Conservation (phyloP, 2,888 invertebrate genomes). For the Xanthia togata region DNA sequence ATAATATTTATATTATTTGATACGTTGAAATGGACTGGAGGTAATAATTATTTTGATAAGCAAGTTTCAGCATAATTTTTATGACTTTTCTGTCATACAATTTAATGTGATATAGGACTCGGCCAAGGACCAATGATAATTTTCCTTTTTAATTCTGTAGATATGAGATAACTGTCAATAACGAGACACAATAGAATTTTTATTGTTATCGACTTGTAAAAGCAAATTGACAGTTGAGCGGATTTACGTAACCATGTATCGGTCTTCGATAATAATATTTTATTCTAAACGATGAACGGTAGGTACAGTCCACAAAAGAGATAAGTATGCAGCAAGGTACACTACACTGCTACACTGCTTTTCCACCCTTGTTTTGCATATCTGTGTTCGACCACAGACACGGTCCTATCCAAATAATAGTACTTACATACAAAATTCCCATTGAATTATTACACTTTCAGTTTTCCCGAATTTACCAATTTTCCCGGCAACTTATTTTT, state of each 20-base stretch:
- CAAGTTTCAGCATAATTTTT: conserved; percentile 14
- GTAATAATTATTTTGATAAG: conserved; percentile 43
- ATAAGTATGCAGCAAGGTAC: neutral
- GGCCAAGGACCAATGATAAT: neutral
- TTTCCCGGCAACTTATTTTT: too few species aligned
- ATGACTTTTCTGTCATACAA: conserved; percentile 4
- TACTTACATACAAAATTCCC: too few species aligned
- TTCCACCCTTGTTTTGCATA: neutral
- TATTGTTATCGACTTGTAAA: too few species aligned
- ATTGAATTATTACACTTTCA: too few species aligned
- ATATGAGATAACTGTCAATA: too few species aligned
- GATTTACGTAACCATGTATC: too few species aligned
- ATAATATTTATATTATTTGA: conserved; percentile 59
- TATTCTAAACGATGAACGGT: neutral
- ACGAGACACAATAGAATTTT: too few species aligned
- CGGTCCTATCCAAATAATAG: too few species aligned
- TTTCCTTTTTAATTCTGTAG: neutral
- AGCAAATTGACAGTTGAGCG: too few species aligned
- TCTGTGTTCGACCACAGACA: too few species aligned
- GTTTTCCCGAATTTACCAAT: too few species aligned
- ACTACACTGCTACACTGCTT: neutral
- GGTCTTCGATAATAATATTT: neutral
- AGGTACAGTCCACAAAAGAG: conserved; percentile 6
- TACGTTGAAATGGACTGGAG: conserved; percentile 63
- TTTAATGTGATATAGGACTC: neutral